These are phyloP conservation scores for Dendrolimus pini DNA, from an alignment of 2,888 invertebrate species.

Conservation along the genomic window DNA sequence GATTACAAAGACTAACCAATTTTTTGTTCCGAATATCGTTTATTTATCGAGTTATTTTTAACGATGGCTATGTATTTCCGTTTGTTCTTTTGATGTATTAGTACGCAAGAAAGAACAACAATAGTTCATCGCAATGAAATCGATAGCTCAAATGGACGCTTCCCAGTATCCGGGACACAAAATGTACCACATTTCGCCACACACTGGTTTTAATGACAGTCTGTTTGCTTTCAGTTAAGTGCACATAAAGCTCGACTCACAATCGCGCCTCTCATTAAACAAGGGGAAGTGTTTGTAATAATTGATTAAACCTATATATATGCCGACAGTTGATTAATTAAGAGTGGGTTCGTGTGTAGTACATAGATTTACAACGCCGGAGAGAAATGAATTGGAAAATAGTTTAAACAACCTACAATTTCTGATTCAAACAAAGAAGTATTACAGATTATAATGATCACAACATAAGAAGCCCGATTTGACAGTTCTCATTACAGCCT, in stretches of 20 bases:
- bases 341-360: background rate
- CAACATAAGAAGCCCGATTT: no score
- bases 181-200: background rate
- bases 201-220: slow-evolving; percentile 8
- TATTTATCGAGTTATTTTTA: background rate
- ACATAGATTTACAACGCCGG: background rate
- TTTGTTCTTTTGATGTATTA: background rate
- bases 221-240: slow-evolving; percentile 24
- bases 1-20: no score
- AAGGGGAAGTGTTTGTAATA: slow-evolving; percentile 45
- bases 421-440: no score
- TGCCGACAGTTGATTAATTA: background rate
- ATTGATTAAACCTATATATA: slow-evolving; percentile 44
- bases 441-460: no score
- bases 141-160: background rate
- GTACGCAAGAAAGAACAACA: background rate
- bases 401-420: background rate
- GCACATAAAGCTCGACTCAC: slow-evolving; percentile 31
- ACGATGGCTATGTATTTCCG: background rate
- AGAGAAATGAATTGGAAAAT: background rate
- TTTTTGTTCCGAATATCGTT: no score
- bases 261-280: slow-evolving; percentile 38
- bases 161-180: background rate
- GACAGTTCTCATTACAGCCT: no score
- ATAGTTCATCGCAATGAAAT: background rate